Evolutionary conservation across 1,140 invertebrate species (phyloP), one percentile per base, ranked within the genome.

Genomic region (Diorhabda elongata): DNA sequence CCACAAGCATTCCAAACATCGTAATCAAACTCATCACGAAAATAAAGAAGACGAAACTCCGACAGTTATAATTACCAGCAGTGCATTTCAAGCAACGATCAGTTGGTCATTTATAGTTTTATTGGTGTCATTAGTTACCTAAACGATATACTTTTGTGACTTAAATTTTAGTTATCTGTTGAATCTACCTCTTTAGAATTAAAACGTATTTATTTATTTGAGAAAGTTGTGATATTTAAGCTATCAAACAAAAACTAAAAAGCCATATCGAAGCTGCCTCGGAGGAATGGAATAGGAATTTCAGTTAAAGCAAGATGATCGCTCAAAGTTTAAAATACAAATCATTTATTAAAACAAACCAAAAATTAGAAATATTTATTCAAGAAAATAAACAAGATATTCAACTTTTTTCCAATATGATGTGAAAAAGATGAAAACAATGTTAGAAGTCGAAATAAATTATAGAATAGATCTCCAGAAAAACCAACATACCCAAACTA

Each of bases 1-100:
- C 80, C 85, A 86, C 62, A 88, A 87, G 70, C 64, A 64, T 59
- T 64, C 67, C 58, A 70, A 67, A 44, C 72, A 67, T 52, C 66
- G 69, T 43, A 74, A 74, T 11, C 43, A 44, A 67, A 67, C 65
- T 1, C 61, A 52, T n/a, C 11, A 56, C 45, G 45, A 66, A 45
- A 8, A 59, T 8, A 41, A 56, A 56, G 60, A 42, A 5, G 67
- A 68, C 11, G 59, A 44, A 11, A 42, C 56, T 9, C 67, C 67
- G 7, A 68, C 59, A 0, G 67, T 68, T 26, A 62, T 68, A 42
- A 59, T 68, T 61, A 60, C 61, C 47, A 61, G 60, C 8, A 68
- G 47, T 52, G 59, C 41, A 47, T 9, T 58, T 7, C 61, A 44
- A 9, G 3, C 59, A 11, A 59, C 41, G 7, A 44, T 69, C 42